Evolutionary conservation across 2,888 invertebrate species (phyloP), one percentile per base, ranked within the genome.

Genomic region (Tyria jacobaeae): DNA sequence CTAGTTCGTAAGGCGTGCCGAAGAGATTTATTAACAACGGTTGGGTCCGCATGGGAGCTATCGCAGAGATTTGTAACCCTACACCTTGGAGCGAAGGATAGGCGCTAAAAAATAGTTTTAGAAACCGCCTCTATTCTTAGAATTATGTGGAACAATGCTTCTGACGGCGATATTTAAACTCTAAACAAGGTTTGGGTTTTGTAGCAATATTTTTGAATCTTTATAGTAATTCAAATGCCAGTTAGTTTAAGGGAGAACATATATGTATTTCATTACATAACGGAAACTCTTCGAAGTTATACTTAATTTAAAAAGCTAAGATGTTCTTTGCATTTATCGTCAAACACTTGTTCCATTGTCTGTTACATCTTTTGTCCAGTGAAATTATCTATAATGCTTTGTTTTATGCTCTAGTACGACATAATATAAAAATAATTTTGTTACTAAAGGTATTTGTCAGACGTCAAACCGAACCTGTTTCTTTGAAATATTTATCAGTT

Each of bases 31-130:
- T 85, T 70, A 73, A 74, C 70, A 65, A 67, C 64, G 66, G 60
- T 61, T 61, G 73, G 67, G 64, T 77, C 79, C 78, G 75, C 75
- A 73, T 82, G 85, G 78, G 81, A 78, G 74, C 76, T 78, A 83
- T 85, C 81, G 74, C 61, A 62, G 65, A 78, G 81, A 84, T 87
- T 84, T 84, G 87, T 86, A 85, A 86, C 78, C 68, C 66, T 74
- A 85, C 72, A 82, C 80, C 77, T 60, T 63, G 55, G 64, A 71
- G 67, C 69, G 51, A 70, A 64, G 71, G 62, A 70, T 73, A 68
- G 67, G 66, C 71, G 67, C 73, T 72, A 81, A 84, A 85, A 82
- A 79, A 75, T 72, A 66, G 81, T 84, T 83, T 83, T 70, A 71
- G 78, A 74, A 81, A 81, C 80, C 76, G 76, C 75, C 70, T 83